Conservation (phyloP, 1,140 invertebrate species). For the Leucophenga varia region DNA sequence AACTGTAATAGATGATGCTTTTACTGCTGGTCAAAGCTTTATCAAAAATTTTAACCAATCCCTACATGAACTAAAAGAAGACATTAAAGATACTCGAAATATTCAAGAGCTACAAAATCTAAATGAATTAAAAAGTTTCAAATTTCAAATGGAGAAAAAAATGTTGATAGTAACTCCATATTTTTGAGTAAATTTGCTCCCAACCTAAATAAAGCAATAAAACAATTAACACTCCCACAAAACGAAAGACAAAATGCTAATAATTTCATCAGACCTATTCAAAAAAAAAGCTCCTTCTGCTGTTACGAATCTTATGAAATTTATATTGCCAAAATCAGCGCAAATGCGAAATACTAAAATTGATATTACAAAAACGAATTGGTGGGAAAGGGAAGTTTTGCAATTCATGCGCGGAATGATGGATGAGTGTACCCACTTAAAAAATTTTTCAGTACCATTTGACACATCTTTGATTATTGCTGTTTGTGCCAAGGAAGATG, state of each 20-base stretch:
- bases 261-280: too few species aligned
- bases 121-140: too few species aligned
- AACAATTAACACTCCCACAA: too few species aligned
- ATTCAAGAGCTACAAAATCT: constrained; percentile 24
- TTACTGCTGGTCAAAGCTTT: constrained; percentile 78
- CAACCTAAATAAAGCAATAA: too few species aligned
- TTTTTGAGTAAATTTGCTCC: too few species aligned
- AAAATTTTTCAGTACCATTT: constrained; percentile 83
- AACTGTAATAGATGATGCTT: constrained; percentile 70
- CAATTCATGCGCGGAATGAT: constrained; percentile 97
- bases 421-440: constrained; percentile 97
- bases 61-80: constrained; percentile 53
- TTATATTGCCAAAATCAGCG: constrained; percentile 32
- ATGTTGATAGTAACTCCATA: constrained; percentile 27
- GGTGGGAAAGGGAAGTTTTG: constrained; percentile 73
- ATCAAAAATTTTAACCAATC: constrained; percentile 72
- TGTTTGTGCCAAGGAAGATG: constrained; percentile 85
- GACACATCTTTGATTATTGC: constrained; percentile 85
- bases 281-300: constrained; percentile 23
- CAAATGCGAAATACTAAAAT: constrained; percentile 34
- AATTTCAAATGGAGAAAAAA: too few species aligned
- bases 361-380: constrained; percentile 62
- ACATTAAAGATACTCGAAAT: constrained; percentile 49
- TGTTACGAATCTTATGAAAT: constrained; percentile 48
- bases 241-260: too few species aligned